These are phyloP conservation scores for Hucho hucho DNA, from an alignment of 2,113 vertebrate genomes.

Conservation along the genomic window DNA sequence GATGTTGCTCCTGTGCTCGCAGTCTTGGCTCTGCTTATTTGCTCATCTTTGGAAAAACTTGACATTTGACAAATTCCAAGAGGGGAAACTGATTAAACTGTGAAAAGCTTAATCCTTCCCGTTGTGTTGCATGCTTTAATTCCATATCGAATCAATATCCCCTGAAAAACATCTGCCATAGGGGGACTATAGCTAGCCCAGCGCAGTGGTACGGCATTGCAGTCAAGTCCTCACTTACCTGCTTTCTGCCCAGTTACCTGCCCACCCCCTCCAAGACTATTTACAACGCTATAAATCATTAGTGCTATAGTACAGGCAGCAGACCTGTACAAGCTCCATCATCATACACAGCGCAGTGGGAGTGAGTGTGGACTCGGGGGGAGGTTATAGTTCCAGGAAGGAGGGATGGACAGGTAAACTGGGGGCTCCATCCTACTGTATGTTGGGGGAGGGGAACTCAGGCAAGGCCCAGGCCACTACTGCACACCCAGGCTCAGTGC, in stretches of 20 bases:
- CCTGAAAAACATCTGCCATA: constrained; percentile 12
- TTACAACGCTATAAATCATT: constrained; percentile 32
- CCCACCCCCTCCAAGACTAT: background rate
- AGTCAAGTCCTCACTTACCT: constrained; percentile 65
- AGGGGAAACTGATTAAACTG: too few species aligned
- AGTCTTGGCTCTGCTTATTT: constrained; percentile 66
- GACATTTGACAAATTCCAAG: constrained; percentile 46
- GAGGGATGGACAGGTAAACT: constrained; percentile 39
- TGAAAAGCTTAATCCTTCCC: constrained; percentile 31
- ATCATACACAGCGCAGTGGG: constrained; percentile 58
- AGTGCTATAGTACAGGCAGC: constrained; percentile 58
- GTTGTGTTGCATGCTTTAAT: constrained; percentile 60
- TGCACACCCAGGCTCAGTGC: background rate
- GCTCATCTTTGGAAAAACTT: constrained; percentile 53
- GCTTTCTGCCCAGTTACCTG: constrained; percentile 56
- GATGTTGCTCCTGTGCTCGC: constrained; percentile 61
- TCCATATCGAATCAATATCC: constrained; percentile 5
- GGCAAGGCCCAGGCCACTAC: background rate
- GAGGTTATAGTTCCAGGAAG: constrained; percentile 38
- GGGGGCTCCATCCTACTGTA: constrained; percentile 35
- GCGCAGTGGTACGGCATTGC: background rate
- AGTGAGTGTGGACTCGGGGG: constrained; percentile 64
- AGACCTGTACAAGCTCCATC: constrained; percentile 35
- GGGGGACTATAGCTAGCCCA: constrained; percentile 16
- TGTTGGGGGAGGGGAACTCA: constrained; percentile 29